Evolutionary conservation across 2,888 invertebrate genomes (phyloP).

Genomic region (Drosophila tripunctata): DNA sequence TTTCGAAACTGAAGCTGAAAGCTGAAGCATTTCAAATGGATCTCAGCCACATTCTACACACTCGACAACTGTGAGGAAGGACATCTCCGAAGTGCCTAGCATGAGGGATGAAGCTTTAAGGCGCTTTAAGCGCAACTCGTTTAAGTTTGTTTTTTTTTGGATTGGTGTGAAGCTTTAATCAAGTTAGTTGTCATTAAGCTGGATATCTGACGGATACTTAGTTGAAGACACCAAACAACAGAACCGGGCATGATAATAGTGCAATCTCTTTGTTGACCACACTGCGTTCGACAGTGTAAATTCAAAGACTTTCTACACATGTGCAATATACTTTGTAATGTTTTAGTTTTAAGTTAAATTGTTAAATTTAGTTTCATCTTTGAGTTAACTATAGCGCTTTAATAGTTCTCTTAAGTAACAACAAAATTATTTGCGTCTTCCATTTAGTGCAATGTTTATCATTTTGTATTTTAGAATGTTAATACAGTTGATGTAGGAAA

Average conservation of each 20-base stretch:
- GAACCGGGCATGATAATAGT: conserved; percentile 71
- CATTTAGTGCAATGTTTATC: background rate
- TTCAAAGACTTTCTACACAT: conserved; percentile 2
- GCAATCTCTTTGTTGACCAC: conserved; percentile 52
- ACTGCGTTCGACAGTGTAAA: background rate
- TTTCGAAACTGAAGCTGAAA: background rate
- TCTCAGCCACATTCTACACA: background rate
- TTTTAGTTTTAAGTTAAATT: conserved; percentile 7
- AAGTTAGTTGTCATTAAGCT: conserved; percentile 17
- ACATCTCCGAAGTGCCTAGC: conserved; percentile 5
- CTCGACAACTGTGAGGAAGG: conserved; percentile 10
- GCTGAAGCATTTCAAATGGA: background rate
- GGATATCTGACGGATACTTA: background rate
- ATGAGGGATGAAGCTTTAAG: conserved; percentile 58
- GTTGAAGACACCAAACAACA: conserved; percentile 18
- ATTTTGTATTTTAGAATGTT: background rate
- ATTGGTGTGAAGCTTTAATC: conserved; percentile 55
- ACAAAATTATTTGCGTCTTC: conserved; percentile 22
- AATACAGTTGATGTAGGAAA: background rate
- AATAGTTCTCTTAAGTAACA: background rate
- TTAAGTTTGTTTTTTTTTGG: conserved; percentile 27
- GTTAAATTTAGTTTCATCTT: background rate
- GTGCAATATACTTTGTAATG: conserved; percentile 30
- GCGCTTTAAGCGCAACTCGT: conserved; percentile 63
- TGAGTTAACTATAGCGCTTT: background rate